These are phyloP conservation scores for Cyprichromis sp. DNA, from an alignment of 2,113 vertebrate genomes.

Conservation along the genomic window DNA sequence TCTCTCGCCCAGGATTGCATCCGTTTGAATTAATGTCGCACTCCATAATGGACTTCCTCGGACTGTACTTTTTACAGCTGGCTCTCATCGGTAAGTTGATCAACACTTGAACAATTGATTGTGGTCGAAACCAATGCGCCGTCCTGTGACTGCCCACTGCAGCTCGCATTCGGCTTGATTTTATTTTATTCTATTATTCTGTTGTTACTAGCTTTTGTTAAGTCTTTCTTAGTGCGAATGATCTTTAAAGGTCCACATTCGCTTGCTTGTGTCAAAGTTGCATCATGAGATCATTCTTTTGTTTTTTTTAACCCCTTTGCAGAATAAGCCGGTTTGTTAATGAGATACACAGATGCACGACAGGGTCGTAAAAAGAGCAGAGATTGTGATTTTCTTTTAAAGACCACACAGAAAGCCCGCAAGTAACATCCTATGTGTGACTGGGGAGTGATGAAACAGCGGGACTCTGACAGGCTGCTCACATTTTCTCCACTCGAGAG, in stretches of 20 bases:
- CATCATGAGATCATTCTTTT: neutral
- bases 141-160: neutral
- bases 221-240: neutral
- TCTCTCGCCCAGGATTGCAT: constrained; percentile 27
- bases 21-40: constrained; percentile 24
- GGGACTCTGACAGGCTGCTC: neutral
- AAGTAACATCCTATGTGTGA: neutral
- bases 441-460: neutral
- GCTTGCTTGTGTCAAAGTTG: constrained; percentile 20
- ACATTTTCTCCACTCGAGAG: neutral
- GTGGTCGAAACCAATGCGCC: neutral
- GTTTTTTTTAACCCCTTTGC: neutral
- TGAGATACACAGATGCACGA: neutral
- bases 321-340: neutral
- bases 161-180: neutral
- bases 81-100: constrained; percentile 60
- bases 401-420: neutral
- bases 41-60: constrained; percentile 60
- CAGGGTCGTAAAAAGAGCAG: neutral
- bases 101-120: neutral
- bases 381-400: neutral
- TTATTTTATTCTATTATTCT: neutral
- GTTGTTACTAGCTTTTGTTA: neutral
- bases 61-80: constrained; percentile 64
- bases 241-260: neutral